Percentiles rank a stretch among this genome's conserved stretches.
Conservation (phyloP, 2,888 invertebrate species). For the Aporophyla lueneburgensis region DNA sequence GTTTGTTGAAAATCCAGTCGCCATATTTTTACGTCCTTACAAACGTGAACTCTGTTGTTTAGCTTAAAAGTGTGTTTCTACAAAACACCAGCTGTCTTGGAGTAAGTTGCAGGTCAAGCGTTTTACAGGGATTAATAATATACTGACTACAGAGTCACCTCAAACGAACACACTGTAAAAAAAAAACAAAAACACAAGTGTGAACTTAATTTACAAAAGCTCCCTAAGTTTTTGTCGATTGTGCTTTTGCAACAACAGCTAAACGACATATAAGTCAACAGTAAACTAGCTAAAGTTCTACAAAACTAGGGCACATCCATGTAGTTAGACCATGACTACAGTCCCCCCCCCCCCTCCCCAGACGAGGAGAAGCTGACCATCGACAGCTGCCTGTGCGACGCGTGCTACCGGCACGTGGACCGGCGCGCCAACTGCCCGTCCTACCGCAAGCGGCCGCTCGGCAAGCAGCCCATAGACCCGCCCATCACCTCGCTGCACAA, state of each 20-base stretch:
- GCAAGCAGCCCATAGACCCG: slow-evolving; percentile 70
- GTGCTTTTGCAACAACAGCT: neutral
- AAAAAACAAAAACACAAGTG: neutral
- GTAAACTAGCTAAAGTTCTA: neutral
- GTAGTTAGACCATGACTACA: neutral
- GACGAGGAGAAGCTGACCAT: slow-evolving; percentile 95
- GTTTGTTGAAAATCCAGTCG: too few relatives aligned
- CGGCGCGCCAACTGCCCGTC: slow-evolving; percentile 94
- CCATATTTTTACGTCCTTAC: too few relatives aligned
- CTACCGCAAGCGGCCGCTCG: slow-evolving; percentile 91
- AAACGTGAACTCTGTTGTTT: too few relatives aligned
- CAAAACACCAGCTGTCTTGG: too few relatives aligned
- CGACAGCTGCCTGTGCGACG: slow-evolving; percentile 96
- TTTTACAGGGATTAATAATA: neutral
- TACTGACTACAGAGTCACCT: neutral
- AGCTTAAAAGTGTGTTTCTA: too few relatives aligned
- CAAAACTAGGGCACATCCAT: neutral
- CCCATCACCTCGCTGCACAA: slow-evolving; percentile 59
- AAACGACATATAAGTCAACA: neutral
- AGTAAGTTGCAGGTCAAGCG: neutral
- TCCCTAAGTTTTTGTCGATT: neutral
- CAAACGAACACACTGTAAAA: neutral
- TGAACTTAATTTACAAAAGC: neutral
- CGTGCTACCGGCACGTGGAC: slow-evolving; percentile 96
- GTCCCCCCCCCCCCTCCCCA: slow-evolving; percentile 67